Evolutionary conservation across 2,888 invertebrate genomes (phyloP).

Genomic region (Elmis aenea): DNA sequence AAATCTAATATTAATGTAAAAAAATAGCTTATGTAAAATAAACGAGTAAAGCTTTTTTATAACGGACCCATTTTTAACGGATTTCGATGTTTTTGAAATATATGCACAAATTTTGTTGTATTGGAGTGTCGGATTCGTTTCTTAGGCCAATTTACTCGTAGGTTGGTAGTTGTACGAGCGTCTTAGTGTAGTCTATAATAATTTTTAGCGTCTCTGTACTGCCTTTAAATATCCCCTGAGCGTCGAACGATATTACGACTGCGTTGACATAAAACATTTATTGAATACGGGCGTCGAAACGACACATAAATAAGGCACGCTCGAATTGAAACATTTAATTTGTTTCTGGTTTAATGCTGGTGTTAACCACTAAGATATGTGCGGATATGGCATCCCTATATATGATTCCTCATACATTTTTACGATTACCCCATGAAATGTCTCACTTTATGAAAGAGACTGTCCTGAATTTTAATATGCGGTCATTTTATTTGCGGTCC

Average conservation of each 20-base stretch:
- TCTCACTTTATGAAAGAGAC: constrained; percentile 19
- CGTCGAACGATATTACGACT: constrained; percentile 22
- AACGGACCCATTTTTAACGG: too few relatives aligned
- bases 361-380: constrained; percentile 30
- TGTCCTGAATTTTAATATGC: constrained; percentile 23
- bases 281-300: constrained; percentile 27
- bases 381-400: constrained; percentile 19
- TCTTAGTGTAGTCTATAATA: too few relatives aligned
- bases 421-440: constrained; percentile 18
- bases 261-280: constrained; percentile 29
- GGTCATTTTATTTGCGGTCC: constrained; percentile 16
- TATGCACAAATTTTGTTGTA: too few relatives aligned
- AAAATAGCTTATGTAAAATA: too few relatives aligned
- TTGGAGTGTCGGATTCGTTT: too few relatives aligned
- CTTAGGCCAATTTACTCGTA: too few relatives aligned
- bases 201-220: too few relatives aligned
- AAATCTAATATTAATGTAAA: too few relatives aligned
- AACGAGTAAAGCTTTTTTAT: too few relatives aligned
- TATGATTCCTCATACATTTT: constrained; percentile 22
- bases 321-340: constrained; percentile 34
- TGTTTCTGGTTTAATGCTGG: constrained; percentile 30
- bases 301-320: constrained; percentile 30
- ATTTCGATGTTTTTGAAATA: too few relatives aligned
- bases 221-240: too few relatives aligned
- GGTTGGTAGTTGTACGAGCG: too few relatives aligned